Base-by-base conservation (phyloP, 1,140 invertebrate species). In the Rhagoletis zephyria region DNA sequence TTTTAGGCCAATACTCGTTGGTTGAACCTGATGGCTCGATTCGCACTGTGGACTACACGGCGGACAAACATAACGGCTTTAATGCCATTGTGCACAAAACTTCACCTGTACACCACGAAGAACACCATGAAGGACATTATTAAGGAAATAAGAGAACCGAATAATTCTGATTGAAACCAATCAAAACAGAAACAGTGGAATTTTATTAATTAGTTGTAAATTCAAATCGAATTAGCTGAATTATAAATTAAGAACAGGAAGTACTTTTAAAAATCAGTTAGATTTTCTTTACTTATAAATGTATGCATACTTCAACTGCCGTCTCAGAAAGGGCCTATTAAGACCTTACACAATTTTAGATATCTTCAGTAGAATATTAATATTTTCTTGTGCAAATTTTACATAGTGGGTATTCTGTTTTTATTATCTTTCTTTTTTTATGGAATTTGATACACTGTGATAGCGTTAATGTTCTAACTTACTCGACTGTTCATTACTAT, bases 71-170 rank as follows among this genome's bases (percentile, higher is more conserved):
- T 88, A 94, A 93, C 86, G 93, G 93, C 67, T 95, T 95, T 93
- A 95, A 95, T 93, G 95, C 95, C 65, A 94, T 95, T 42, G 95
- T 95, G n/a, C 94, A 94, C 91, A 95, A 95, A 93, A 94, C 94
- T 61, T 94, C 94, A 60, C 94, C 94, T n/a, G 93, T 93, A 74
- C 93, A 94, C 60, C 90, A 92, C 40, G 90, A 92, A 88, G 91
- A 91, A 85, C 86, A 91, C 70, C 91, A 92, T 65, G 91, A 92
- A 67, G 90, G 91, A 63, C 81, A 88, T 63, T 87, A 87, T 51
- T 88, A 74, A 85, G 19, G 2, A 45, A 85, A 14, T 56, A 19
- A 30, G n/a, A 42, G 12, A 60, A 85, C 16, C 85, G 60, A 63
- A 61, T 63, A 85, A 61, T 48, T 59, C n/a, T 40, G 63, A 61